Conservation (phyloP, 2,888 invertebrate genomes). For the Rugalucina vietnamica region DNA sequence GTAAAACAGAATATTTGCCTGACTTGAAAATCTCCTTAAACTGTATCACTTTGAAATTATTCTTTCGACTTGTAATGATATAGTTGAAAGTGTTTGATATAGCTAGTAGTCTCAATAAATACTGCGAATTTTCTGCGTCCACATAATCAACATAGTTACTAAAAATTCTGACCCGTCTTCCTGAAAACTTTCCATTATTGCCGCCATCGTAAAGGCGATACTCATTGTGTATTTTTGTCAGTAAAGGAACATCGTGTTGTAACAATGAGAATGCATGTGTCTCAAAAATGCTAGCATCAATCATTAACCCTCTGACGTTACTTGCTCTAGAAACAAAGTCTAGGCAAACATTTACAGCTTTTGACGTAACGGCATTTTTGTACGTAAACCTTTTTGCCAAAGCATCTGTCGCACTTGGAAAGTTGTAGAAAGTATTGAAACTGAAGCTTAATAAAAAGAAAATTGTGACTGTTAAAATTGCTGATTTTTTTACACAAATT, state of each 20-base stretch:
- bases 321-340: conserved; percentile 61
- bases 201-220: conserved; percentile 54
- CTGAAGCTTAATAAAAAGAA: background rate
- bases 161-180: conserved; percentile 43
- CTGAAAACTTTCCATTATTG: conserved; percentile 9
- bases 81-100: conserved; percentile 46
- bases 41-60: conserved; percentile 10
- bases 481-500: background rate
- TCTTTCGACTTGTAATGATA: conserved; percentile 26
- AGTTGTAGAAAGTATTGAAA: conserved; percentile 43
- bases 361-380: conserved; percentile 50
- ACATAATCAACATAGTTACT: conserved; percentile 59
- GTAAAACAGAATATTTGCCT: conserved; percentile 43
- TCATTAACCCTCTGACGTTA: conserved; percentile 73
- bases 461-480: background rate
- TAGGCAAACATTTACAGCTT: conserved; percentile 70
- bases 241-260: conserved; percentile 69
- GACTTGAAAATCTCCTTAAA: conserved; percentile 28
- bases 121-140: conserved; percentile 45
- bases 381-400: conserved; percentile 53
- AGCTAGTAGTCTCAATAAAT: conserved; percentile 42
- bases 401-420: conserved; percentile 30
- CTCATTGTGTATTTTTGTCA: conserved; percentile 71
- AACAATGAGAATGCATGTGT: conserved; percentile 69
- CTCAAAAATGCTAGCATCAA: conserved; percentile 69